phyloP scores from a whole-genome alignment of 2,888 invertebrate species.

The Caenorhabditis panamensis region DNA sequence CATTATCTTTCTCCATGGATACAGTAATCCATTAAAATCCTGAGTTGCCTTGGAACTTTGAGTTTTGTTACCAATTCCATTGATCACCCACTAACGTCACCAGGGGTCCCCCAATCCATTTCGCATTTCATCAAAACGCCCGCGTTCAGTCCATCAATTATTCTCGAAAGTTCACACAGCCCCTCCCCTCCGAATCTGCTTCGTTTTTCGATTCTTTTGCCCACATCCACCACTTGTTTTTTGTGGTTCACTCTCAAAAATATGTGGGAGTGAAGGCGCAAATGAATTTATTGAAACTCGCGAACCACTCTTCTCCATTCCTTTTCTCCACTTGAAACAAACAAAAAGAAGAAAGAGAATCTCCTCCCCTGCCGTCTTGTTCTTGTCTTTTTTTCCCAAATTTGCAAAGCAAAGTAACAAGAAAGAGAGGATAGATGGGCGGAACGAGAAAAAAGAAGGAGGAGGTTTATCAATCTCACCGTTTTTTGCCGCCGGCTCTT shows the following conservation, averaged over 20 bases:
- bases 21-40: too few relatives aligned
- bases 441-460: constrained; percentile 11
- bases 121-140: too few relatives aligned
- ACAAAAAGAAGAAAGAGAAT: constrained; percentile 23
- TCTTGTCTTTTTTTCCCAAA: constrained; percentile 21
- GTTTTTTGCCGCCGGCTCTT: constrained; percentile 44
- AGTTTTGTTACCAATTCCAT: too few relatives aligned
- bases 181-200: constrained; percentile 2
- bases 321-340: constrained; percentile 32
- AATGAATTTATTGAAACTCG: constrained; percentile 38
- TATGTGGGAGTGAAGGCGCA: background rate
- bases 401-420: constrained; percentile 41
- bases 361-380: background rate
- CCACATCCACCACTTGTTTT: constrained; percentile 14
- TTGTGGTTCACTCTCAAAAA: constrained; percentile 8
- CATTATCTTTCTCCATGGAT: too few relatives aligned
- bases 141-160: constrained; percentile 38
- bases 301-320: constrained; percentile 19
- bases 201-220: background rate
- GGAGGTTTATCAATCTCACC: constrained; percentile 55
- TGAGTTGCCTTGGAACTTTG: too few relatives aligned
- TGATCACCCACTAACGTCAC: background rate
- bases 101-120: background rate
- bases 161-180: constrained; percentile 48
- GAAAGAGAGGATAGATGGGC: constrained; percentile 9